These are phyloP conservation scores for Drosophila malerkotliana DNA, from an alignment of 1,140 invertebrate genomes.

Conservation along the genomic window DNA sequence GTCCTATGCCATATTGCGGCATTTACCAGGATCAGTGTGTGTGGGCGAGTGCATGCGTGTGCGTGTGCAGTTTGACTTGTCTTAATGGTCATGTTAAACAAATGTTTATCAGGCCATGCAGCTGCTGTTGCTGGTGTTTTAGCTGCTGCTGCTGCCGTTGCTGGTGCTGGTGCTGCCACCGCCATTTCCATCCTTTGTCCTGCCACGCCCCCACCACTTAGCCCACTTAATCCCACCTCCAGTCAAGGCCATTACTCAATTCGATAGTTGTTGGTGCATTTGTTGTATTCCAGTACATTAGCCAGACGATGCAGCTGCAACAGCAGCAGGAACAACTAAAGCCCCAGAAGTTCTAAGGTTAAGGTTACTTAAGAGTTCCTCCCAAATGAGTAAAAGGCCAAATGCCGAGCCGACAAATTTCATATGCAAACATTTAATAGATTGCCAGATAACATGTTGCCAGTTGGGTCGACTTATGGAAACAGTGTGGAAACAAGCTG, in stretches of 20 bases:
- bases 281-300: constrained; percentile 50
- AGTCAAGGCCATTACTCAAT: constrained; percentile 73
- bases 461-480: constrained; percentile 21
- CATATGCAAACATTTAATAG: constrained; percentile 40
- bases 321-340: constrained; percentile 6
- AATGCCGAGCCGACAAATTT: constrained; percentile 41
- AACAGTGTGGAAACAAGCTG: constrained; percentile 4
- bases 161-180: not conserved
- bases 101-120: constrained; percentile 81
- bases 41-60: constrained; percentile 34
- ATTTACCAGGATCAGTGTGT: constrained; percentile 41
- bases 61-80: constrained; percentile 77
- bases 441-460: constrained; percentile 7
- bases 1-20: constrained; percentile 57
- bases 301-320: constrained; percentile 24
- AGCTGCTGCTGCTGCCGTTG: not conserved
- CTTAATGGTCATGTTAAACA: constrained; percentile 82
- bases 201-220: constrained; percentile 14
- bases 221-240: constrained; percentile 31
- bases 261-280: constrained; percentile 43
- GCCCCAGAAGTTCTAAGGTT: constrained; percentile 60
- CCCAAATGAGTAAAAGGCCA: constrained; percentile 55
- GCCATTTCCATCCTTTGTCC: constrained; percentile 18
- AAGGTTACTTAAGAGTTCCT: constrained; percentile 70
- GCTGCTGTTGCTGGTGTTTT: constrained; percentile 50